phyloP scores from a whole-genome alignment of 2,113 vertebrate species.

The Amphilophus citrinellus region DNA sequence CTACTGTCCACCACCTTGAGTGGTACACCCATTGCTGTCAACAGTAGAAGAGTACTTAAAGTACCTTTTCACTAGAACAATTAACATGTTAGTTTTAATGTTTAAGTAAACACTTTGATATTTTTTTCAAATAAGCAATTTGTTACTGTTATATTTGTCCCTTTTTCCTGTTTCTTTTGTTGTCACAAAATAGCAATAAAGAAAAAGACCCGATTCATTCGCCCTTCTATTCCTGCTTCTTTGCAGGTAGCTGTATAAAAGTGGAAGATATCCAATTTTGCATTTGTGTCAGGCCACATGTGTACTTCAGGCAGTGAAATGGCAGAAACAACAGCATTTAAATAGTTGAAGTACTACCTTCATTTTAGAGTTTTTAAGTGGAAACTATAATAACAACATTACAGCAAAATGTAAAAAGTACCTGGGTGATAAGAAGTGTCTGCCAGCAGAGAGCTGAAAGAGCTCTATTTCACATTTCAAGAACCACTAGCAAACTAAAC shows the following conservation, averaged over 20 bases:
- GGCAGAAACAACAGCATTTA: background rate
- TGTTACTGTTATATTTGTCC: background rate
- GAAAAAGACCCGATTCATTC: no score
- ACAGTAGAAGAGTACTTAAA: background rate
- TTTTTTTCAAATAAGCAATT: background rate
- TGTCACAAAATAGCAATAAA: no score
- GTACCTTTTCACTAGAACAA: background rate
- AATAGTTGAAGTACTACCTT: background rate
- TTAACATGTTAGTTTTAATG: background rate
- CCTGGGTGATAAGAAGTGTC: background rate
- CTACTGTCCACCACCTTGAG: background rate
- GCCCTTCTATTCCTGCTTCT: no score
- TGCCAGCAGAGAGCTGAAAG: background rate
- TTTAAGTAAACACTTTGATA: background rate
- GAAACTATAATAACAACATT: background rate
- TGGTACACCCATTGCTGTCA: slow-evolving; percentile 34
- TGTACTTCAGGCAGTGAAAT: background rate
- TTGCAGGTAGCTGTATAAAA: background rate
- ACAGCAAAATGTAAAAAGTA: background rate
- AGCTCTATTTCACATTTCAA: background rate
- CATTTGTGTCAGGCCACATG: background rate
- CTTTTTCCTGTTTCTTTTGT: background rate
- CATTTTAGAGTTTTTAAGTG: background rate
- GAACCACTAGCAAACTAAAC: background rate
- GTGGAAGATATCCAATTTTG: background rate